phyloP scores from a whole-genome alignment of 2,797 vertebrate genomes.

The Sitta carolinensis region DNA sequence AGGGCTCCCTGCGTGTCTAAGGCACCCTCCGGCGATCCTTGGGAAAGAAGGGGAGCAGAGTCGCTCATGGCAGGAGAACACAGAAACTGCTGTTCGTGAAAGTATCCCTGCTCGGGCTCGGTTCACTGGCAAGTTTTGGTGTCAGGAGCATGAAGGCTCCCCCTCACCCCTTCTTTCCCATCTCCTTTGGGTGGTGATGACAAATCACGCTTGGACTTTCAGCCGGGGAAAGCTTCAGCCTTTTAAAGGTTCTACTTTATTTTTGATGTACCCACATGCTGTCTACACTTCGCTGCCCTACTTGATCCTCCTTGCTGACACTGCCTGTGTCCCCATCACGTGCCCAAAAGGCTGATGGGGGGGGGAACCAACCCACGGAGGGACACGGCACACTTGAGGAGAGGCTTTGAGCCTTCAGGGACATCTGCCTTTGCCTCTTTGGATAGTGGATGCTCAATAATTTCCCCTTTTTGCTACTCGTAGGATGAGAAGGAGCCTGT shows the following conservation, averaged over 20 bases:
- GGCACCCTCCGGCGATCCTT: background rate
- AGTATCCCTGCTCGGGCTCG: background rate
- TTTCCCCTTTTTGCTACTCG: background rate
- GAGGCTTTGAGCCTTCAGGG: background rate
- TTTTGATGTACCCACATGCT: background rate
- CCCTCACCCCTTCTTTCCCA: background rate
- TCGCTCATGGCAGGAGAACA: background rate
- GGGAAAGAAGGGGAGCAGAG: background rate
- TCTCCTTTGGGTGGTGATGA: background rate
- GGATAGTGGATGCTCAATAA: accelerated
- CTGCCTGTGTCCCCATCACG: background rate
- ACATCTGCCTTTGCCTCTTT: background rate
- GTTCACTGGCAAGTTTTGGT: background rate
- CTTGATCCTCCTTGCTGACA: background rate
- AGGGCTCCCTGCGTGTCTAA: background rate
- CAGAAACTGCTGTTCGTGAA: background rate
- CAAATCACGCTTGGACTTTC: accelerated
- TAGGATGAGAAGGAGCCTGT: background rate
- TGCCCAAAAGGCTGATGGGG: background rate
- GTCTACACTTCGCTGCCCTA: accelerated
- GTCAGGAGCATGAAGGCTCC: background rate
- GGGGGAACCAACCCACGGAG: background rate
- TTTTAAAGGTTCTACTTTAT: background rate
- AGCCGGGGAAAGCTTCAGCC: background rate
- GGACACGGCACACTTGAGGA: accelerated